Evolutionary conservation across 1,140 invertebrate genomes (phyloP), one percentile per base, ranked within the genome.

Genomic region (Lordiphosa clarofinis): DNA sequence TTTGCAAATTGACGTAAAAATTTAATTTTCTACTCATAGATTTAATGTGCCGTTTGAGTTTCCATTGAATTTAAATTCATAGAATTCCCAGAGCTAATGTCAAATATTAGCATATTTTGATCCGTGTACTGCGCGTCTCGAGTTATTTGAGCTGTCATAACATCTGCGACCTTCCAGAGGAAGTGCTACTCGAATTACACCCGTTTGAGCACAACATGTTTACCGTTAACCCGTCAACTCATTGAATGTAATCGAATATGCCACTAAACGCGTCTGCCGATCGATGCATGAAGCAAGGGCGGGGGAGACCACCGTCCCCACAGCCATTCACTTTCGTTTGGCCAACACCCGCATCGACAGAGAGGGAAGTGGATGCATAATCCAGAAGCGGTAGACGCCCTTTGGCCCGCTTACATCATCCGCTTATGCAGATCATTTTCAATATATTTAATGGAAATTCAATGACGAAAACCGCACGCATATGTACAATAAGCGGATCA

Each of bases 401-500:
- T 46, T 46, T 44, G 11, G 9, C 1, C 6, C 38, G 12, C 38
- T 21, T 21, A 10, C 39, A n/a, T 21, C 62, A 56, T 46, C 59
- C 48, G 35, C 44, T 19, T 21, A 19, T 13, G 12, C 38, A 21
- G 21, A 44, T 8, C 42, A 11, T n/a, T 8, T 13, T 10, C 11
- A 33, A 7, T 7, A 31, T n/a, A 8, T 44, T 46, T 21, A 46
- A 33, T 46, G 24, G 43, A 9, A 13, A 31, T 31, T 31, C 28
- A 31, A 31, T 31, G 28, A 31, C 28, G 7, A 31, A 46, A 46
- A 42, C 43, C 43, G 31, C 43, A 13, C 9, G 24, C 39, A 42
- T 42, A 19, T 24, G 21, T 24, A 24, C 21, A 24, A 24, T 24
- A 89, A 91, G 56, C 62, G 43, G 56, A 65, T 65, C 56, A 46